These are phyloP conservation scores for Halocaridina rubra DNA, from an alignment of 2,888 invertebrate species.

Conservation along the genomic window DNA sequence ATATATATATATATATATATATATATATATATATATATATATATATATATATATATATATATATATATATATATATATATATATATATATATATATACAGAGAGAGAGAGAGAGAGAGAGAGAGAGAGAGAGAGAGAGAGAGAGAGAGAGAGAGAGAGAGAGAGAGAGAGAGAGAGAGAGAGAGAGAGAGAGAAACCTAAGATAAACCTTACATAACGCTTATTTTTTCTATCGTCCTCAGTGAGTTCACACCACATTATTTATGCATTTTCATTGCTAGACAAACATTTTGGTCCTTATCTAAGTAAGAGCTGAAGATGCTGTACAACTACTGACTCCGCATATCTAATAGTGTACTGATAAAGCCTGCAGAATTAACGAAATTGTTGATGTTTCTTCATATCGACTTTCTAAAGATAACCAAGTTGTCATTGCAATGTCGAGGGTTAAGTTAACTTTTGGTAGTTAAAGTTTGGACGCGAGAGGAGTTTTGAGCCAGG, in stretches of 20 bases:
- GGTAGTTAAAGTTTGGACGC: neutral
- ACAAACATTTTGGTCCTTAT: no score
- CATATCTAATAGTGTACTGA: no score
- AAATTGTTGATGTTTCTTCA: no score
- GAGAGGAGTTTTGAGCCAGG: neutral
- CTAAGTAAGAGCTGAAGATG: no score
- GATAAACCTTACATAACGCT: neutral
- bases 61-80: neutral
- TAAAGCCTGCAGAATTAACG: no score
- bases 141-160: neutral
- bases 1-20: neutral
- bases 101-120: neutral
- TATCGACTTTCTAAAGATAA: no score
- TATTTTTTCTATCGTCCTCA: neutral
- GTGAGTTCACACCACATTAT: no score
- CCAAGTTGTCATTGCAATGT: no score
- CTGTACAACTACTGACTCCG: no score
- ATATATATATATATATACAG: neutral
- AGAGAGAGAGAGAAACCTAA: neutral
- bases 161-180: constrained; percentile 14
- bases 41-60: constrained; percentile 10
- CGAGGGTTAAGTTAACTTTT: no score
- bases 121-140: neutral
- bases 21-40: constrained; percentile 7
- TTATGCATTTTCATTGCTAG: no score